phyloP scores from a whole-genome alignment of 2,113 vertebrate genomes.

The Phyllostomus hastatus region DNA sequence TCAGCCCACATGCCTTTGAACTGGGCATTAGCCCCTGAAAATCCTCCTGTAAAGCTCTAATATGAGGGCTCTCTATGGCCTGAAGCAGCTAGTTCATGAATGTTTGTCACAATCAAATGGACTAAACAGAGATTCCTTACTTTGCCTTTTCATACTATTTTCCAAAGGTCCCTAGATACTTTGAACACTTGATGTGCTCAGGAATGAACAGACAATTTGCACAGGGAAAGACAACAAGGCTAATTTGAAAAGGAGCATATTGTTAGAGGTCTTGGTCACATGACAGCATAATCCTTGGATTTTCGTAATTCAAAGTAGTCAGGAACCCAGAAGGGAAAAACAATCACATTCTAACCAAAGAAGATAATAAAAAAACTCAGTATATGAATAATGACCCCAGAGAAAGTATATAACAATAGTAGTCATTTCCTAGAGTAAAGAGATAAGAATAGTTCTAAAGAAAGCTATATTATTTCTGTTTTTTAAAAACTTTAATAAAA shows the following conservation, averaged over 20 bases:
- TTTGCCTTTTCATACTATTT: not conserved
- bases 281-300: not conserved
- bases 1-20: accelerated
- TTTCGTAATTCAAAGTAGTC: not conserved
- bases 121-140: not conserved
- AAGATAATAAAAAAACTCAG: not conserved
- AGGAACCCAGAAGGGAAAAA: not conserved
- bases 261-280: not conserved
- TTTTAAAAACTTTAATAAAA: conserved; percentile 12
- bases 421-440: not conserved
- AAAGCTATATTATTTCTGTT: not conserved
- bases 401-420: not conserved
- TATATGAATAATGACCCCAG: not conserved
- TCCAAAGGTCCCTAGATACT: not conserved
- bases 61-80: not conserved
- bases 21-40: not conserved
- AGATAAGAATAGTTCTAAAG: not conserved
- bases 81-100: not conserved
- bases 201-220: not conserved
- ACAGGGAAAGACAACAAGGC: not conserved
- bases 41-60: no score
- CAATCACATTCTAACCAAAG: not conserved
- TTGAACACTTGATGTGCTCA: not conserved
- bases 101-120: not conserved
- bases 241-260: not conserved